Conservation (phyloP, 1,140 invertebrate genomes). For the Sminthurinus signatus region DNA sequence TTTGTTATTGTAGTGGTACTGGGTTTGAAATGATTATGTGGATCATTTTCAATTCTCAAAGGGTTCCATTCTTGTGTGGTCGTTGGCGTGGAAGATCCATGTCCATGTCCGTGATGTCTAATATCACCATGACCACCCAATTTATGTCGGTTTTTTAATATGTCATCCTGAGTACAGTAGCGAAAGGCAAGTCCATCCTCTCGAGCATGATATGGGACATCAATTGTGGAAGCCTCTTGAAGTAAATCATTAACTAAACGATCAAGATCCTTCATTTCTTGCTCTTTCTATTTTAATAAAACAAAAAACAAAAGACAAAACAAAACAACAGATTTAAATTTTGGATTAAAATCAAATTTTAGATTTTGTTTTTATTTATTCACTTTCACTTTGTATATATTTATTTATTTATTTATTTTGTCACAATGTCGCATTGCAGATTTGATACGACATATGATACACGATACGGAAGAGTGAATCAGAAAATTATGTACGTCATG, state of each 20-base stretch:
- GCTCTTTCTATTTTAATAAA: conserved; percentile 18
- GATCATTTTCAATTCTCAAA: not conserved
- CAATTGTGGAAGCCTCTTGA: conserved; percentile 28
- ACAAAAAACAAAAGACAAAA: too few relatives aligned
- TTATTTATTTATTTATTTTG: too few relatives aligned
- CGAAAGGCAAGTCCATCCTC: conserved; percentile 68
- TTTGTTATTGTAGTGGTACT: too few relatives aligned
- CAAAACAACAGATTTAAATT: too few relatives aligned
- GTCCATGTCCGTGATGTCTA: not conserved
- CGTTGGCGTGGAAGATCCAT: not conserved
- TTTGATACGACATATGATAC: too few relatives aligned
- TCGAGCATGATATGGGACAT: conserved; percentile 70
- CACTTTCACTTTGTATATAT: too few relatives aligned
- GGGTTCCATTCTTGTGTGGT: conserved; percentile 10
- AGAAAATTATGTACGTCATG: too few relatives aligned
- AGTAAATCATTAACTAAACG: conserved; percentile 35
- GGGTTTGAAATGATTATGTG: too few relatives aligned
- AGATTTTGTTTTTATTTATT: too few relatives aligned
- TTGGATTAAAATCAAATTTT: too few relatives aligned
- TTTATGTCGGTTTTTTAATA: not conserved
- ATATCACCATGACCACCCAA: not conserved
- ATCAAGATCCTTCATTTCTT: conserved; percentile 41
- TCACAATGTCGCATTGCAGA: too few relatives aligned
- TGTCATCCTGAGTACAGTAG: conserved; percentile 5
- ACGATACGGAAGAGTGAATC: too few relatives aligned